phyloP scores from a whole-genome alignment of 2,113 vertebrate genomes.

The Labeo catla region DNA sequence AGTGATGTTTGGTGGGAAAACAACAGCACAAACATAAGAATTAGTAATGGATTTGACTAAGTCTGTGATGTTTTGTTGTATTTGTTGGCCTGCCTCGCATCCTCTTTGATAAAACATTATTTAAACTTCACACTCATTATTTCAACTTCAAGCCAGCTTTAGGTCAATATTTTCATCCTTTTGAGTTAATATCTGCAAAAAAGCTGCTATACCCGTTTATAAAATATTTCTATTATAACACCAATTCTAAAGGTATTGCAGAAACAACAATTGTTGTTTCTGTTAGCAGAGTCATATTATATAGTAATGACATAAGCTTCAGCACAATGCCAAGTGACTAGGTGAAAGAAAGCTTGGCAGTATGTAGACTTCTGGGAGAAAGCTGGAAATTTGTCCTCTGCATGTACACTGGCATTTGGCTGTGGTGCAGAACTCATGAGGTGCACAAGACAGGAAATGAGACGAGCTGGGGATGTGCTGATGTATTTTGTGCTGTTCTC shows the following conservation, averaged over 20 bases:
- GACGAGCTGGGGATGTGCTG: constrained; percentile 18
- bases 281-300: not conserved
- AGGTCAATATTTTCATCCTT: not conserved
- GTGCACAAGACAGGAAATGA: constrained; percentile 17
- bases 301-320: not conserved
- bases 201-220: not conserved
- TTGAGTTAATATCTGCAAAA: not conserved
- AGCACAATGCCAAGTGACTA: not conserved
- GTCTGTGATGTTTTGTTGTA: not conserved
- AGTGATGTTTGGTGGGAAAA: not conserved
- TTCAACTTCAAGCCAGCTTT: not conserved
- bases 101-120: not conserved
- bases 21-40: not conserved
- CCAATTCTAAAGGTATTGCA: not conserved
- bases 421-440: not conserved
- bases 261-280: not conserved
- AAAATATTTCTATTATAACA: not conserved
- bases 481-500: constrained; percentile 3
- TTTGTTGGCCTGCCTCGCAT: not conserved
- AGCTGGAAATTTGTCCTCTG: not conserved
- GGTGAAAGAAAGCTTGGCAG: constrained; percentile 5
- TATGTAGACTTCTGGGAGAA: not conserved
- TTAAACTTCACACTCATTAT: too few species aligned
- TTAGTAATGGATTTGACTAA: too few species aligned
- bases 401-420: constrained; percentile 18